A percentile compares a stretch with the other conserved stretches of the same genome.
phyloP scores from a whole-genome alignment of 2,797 vertebrate species.

The Heterohyrax brucei region DNA sequence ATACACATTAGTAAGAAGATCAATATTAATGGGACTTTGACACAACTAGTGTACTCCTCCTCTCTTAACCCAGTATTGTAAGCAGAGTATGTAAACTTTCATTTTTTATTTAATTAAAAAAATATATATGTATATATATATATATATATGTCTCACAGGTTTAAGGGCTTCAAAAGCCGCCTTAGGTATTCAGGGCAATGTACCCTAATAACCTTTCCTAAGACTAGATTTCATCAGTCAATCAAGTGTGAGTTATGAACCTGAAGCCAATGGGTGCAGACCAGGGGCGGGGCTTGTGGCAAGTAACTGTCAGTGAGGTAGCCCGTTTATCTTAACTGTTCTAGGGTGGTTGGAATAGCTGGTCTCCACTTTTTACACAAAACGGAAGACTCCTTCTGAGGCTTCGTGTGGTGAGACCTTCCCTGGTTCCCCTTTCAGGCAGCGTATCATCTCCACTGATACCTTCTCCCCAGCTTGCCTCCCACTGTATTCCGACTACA shows the following conservation, averaged over 20 bases:
- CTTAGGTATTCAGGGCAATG: background rate
- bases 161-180: background rate
- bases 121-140: no score
- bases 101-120: background rate
- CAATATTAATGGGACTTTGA: no score
- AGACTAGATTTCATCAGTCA: constrained; percentile 34
- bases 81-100: no score
- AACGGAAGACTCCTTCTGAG: background rate
- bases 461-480: background rate
- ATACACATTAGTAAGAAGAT: no score
- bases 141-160: background rate
- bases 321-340: constrained; percentile 65
- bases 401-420: constrained; percentile 69
- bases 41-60: no score
- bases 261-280: constrained; percentile 66
- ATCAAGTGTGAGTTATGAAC: constrained; percentile 57
- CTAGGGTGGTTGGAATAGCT: background rate
- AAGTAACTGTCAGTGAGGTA: constrained; percentile 61
- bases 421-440: background rate
- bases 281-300: constrained; percentile 67
- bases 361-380: background rate
- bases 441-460: background rate
- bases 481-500: background rate
- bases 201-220: background rate
- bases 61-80: no score